These are phyloP conservation scores for Sebastes vulpes DNA, from an alignment of 2,797 vertebrate genomes.

Conservation along the genomic window DNA sequence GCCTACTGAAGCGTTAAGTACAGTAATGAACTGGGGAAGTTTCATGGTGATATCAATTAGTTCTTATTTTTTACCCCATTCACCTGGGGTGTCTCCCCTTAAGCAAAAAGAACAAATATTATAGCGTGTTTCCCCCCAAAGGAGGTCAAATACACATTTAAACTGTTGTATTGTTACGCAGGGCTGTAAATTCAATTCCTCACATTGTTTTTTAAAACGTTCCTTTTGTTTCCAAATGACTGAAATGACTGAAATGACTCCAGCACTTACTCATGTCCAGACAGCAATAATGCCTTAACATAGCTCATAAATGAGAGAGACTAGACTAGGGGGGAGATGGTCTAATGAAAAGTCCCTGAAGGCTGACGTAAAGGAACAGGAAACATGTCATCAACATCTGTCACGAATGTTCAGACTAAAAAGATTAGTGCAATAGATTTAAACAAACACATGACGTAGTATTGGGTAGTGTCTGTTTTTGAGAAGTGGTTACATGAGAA, in stretches of 20 bases:
- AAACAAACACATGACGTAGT: slow-evolving; percentile 46
- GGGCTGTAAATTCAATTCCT: slow-evolving; percentile 13
- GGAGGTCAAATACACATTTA: not conserved
- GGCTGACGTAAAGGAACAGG: slow-evolving; percentile 34
- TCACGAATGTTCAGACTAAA: slow-evolving; percentile 27
- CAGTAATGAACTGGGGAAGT: no score
- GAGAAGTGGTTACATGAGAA: slow-evolving; percentile 1
- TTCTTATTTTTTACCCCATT: no score
- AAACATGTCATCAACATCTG: slow-evolving; percentile 45
- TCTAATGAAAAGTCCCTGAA: slow-evolving; percentile 46
- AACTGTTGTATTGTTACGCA: not conserved
- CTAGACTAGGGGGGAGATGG: slow-evolving; percentile 32
- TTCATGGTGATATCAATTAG: no score
- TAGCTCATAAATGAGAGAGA: slow-evolving; percentile 44
- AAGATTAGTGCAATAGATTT: slow-evolving; percentile 18
- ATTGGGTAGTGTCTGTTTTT: slow-evolving; percentile 39
- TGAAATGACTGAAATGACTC: slow-evolving; percentile 20
- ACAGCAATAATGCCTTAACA: slow-evolving; percentile 33
- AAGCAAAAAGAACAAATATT: not conserved
- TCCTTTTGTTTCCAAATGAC: slow-evolving; percentile 23
- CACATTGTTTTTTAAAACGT: slow-evolving; percentile 1
- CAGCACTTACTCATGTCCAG: slow-evolving; percentile 42
- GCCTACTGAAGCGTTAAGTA: no score
- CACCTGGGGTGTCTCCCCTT: no score
- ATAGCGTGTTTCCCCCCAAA: not conserved